Evolutionary conservation across 2,797 vertebrate species (phyloP).

Genomic region (Chloroceryle inda): DNA sequence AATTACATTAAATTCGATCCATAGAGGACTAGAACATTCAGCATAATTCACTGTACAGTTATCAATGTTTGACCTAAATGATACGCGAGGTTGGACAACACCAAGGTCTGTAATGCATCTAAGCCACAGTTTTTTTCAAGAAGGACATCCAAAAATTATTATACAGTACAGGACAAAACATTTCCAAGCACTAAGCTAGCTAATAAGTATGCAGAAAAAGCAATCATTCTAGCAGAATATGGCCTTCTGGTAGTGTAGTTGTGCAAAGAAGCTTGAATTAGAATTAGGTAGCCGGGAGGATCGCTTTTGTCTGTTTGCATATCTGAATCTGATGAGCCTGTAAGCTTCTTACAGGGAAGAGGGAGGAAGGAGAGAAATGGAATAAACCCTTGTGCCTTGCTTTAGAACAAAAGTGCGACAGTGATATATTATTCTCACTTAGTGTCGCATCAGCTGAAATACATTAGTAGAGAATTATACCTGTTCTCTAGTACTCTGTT

Average conservation of each 20-base stretch:
- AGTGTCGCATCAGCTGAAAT: neutral
- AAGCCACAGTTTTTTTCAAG: neutral
- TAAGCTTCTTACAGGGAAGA: neutral
- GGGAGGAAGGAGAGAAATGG: neutral
- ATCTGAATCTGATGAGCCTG: constrained; percentile 50
- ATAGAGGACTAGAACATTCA: neutral
- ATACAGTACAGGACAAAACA: neutral
- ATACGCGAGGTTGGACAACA: neutral
- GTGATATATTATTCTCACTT: neutral
- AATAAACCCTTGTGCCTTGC: neutral
- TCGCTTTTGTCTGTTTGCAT: constrained; percentile 39
- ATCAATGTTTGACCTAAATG: neutral
- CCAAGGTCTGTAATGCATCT: neutral
- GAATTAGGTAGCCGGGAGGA: constrained; percentile 40
- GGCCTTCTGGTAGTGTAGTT: constrained; percentile 10
- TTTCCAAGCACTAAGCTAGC: neutral
- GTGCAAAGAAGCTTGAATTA: constrained; percentile 52
- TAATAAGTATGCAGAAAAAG: constrained; percentile 55
- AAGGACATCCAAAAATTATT: neutral
- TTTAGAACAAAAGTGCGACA: neutral
- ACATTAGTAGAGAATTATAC: neutral
- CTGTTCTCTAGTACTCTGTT: neutral
- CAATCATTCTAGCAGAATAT: constrained; percentile 8
- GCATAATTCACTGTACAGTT: neutral
- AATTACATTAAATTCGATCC: neutral